Percentiles rank a stretch among this genome's conserved stretches.
phyloP scores from a whole-genome alignment of 2,113 vertebrate species.

The Lampris incognitus region DNA sequence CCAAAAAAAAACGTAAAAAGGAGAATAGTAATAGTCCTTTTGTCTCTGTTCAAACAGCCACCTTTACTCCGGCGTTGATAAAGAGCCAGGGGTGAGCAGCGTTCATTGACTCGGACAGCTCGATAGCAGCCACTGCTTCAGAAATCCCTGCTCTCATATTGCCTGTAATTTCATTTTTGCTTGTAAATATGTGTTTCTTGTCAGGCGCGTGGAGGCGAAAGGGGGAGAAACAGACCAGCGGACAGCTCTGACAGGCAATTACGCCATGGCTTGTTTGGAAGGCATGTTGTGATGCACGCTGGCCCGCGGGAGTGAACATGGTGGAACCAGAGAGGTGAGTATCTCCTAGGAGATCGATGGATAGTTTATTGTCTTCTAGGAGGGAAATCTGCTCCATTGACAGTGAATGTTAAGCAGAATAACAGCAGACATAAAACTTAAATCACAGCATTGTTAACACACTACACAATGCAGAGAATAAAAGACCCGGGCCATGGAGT shows the following conservation, averaged over 20 bases:
- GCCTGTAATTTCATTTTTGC: slow-evolving; percentile 74
- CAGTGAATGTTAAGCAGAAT: too few species aligned
- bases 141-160: slow-evolving; percentile 50
- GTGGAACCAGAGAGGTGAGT: slow-evolving; percentile 22
- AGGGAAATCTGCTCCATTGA: too few species aligned
- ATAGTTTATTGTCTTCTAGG: background rate
- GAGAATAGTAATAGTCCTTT: background rate
- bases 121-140: slow-evolving; percentile 44
- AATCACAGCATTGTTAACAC: too few species aligned
- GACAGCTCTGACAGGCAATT: slow-evolving; percentile 81
- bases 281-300: slow-evolving; percentile 56
- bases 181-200: slow-evolving; percentile 80
- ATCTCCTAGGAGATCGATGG: slow-evolving; percentile 30
- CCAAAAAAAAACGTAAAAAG: too few species aligned
- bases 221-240: slow-evolving; percentile 53
- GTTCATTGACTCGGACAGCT: slow-evolving; percentile 58
- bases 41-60: slow-evolving; percentile 9
- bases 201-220: slow-evolving; percentile 57
- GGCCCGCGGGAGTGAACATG: slow-evolving; percentile 40
- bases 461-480: too few species aligned
- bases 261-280: slow-evolving; percentile 60
- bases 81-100: slow-evolving; percentile 35
- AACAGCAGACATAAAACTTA: too few species aligned
- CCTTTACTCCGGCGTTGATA: slow-evolving; percentile 28
- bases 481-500: too few species aligned